These are phyloP conservation scores for Gallinago stenura DNA, from an alignment of 2,797 vertebrate genomes.

Conservation along the genomic window DNA sequence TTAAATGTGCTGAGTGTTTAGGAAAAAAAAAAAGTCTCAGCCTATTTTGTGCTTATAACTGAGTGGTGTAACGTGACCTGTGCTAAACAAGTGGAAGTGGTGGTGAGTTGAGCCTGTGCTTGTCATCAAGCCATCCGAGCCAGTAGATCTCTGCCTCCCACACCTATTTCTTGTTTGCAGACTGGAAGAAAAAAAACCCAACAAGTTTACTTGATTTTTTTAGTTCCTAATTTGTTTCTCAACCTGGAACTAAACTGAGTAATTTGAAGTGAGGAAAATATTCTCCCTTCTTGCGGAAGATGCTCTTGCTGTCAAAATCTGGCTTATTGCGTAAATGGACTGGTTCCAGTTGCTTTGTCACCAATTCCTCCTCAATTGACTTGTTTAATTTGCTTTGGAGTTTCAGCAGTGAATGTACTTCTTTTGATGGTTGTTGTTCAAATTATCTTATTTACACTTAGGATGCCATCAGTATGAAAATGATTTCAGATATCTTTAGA, in stretches of 20 bases:
- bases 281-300: background rate
- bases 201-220: background rate
- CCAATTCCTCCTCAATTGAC: background rate
- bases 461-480: background rate
- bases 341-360: conserved; percentile 13
- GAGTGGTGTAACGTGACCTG: background rate
- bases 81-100: background rate
- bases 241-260: background rate
- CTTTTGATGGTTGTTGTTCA: background rate
- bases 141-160: background rate
- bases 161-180: background rate
- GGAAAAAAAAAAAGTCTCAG: background rate
- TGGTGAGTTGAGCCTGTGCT: background rate
- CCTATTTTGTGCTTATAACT: background rate
- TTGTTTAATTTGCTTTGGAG: background rate
- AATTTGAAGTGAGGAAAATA: background rate
- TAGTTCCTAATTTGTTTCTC: conserved; percentile 12
- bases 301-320: background rate
- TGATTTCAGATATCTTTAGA: background rate
- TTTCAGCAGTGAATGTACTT: background rate
- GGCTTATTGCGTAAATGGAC: background rate
- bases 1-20: background rate
- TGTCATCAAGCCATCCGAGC: background rate
- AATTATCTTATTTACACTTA: background rate
- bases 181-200: background rate